Evolutionary conservation across 53 echinoderm and acorn worm species (phyloP).

Genomic region (Henricia sp.): DNA sequence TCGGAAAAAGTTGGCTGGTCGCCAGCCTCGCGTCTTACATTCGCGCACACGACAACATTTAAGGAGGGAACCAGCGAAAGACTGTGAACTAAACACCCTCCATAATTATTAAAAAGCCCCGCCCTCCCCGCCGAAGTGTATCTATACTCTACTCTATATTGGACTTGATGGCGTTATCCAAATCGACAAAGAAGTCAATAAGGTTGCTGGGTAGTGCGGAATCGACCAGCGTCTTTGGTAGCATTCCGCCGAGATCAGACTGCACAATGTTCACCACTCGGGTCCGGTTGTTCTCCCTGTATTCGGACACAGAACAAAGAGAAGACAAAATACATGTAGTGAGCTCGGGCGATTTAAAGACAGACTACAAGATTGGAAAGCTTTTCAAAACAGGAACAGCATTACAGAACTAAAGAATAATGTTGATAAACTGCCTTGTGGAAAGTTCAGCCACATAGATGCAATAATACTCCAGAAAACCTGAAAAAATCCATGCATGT

Average conservation of each 20-base stretch:
- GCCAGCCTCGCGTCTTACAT: conserved; percentile 55
- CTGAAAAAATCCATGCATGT: too few species aligned
- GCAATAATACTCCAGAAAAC: too few species aligned
- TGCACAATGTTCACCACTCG: conserved; percentile 91
- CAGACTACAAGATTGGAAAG: too few species aligned
- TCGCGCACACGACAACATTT: conserved; percentile 53
- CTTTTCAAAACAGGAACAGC: too few species aligned
- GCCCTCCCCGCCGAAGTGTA: background rate
- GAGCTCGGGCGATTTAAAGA: too few species aligned
- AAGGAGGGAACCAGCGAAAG: conserved; percentile 56
- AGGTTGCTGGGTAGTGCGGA: conserved; percentile 93
- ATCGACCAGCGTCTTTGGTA: conserved; percentile 90
- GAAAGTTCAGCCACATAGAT: too few species aligned
- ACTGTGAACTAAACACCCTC: background rate
- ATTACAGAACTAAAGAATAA: too few species aligned
- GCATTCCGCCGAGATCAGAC: conserved; percentile 90
- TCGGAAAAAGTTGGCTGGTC: conserved; percentile 43
- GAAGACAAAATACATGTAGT: too few species aligned
- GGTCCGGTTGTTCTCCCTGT: conserved; percentile 78
- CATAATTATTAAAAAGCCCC: background rate
- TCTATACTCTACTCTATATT: conserved; percentile 68
- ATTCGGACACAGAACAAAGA: too few species aligned
- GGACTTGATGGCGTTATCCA: conserved; percentile 86
- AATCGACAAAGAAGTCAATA: conserved; percentile 88
- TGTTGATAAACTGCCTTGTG: too few species aligned